Conservation (phyloP, 23 tunicate species). For the Trididemnum nubilum region DNA sequence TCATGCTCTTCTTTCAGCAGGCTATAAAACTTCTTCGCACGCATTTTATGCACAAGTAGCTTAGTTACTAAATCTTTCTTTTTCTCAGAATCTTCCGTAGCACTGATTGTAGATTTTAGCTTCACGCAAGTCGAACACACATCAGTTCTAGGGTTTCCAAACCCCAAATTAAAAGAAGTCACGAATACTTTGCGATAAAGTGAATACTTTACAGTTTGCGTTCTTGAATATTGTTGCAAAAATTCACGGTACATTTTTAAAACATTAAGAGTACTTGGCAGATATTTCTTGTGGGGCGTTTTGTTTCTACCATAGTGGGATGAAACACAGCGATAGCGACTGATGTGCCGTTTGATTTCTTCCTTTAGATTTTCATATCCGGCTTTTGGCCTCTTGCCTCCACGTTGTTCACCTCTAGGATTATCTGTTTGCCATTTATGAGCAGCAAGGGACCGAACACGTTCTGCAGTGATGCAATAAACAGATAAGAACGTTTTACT, state of each 20-base stretch:
- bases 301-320: slow-evolving; percentile 12
- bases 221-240: slow-evolving; percentile 4
- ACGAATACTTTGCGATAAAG: slow-evolving; percentile 12
- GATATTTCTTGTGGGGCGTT: slow-evolving; percentile 1
- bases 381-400: not conserved
- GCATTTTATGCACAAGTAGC: slow-evolving; percentile 23
- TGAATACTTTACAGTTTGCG: slow-evolving; percentile 7
- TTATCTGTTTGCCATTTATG: slow-evolving; percentile 7
- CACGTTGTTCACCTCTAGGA: not conserved
- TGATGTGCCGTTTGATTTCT: slow-evolving; percentile 12
- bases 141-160: slow-evolving; percentile 12
- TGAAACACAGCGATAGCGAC: slow-evolving; percentile 13
- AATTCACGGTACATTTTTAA: not conserved
- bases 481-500: slow-evolving; percentile 12
- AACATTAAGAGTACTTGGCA: slow-evolving; percentile 9
- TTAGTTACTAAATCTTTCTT: slow-evolving; percentile 23
- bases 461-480: not conserved
- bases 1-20: slow-evolving; percentile 22
- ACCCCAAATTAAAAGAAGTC: slow-evolving; percentile 7
- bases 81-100: not conserved
- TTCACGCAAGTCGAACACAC: slow-evolving; percentile 19
- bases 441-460: slow-evolving; percentile 10
- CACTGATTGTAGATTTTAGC: slow-evolving; percentile 9
- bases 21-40: slow-evolving; percentile 21
- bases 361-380: not conserved